phyloP scores from a whole-genome alignment of 1,140 invertebrate species.

The Frieseomelitta varia region DNA sequence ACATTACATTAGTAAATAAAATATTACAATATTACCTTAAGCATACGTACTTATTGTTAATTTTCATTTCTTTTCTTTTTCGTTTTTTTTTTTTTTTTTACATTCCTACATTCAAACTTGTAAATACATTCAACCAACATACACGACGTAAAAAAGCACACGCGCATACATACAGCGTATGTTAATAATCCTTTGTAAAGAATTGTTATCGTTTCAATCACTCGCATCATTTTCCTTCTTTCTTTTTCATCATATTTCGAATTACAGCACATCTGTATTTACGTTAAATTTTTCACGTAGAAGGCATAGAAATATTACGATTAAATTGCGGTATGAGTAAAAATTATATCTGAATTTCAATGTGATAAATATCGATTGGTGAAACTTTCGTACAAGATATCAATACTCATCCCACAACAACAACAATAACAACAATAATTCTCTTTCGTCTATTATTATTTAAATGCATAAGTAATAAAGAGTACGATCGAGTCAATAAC shows the following conservation, averaged over 20 bases:
- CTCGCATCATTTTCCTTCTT: background rate
- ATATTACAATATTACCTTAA: background rate
- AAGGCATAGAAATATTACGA: background rate
- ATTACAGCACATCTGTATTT: background rate
- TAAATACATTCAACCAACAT: constrained; percentile 11
- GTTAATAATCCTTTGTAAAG: background rate
- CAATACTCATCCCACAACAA: background rate
- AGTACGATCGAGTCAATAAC: background rate
- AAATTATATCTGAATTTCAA: background rate
- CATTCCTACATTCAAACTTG: background rate
- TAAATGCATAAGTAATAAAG: background rate
- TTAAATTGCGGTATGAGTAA: background rate
- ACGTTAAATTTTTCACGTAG: background rate
- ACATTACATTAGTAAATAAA: constrained; percentile 19
- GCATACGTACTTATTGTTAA: background rate
- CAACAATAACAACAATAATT: background rate
- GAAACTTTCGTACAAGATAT: background rate
- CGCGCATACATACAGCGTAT: background rate
- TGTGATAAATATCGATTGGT: background rate
- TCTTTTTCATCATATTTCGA: background rate
- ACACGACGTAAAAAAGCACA: constrained; percentile 14
- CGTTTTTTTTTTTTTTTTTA: background rate
- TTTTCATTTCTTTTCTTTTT: background rate
- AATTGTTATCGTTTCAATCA: background rate
- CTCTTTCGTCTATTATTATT: background rate